Evolutionary conservation across 2,797 vertebrate species (phyloP).

Genomic region (Etheostoma perlongum): DNA sequence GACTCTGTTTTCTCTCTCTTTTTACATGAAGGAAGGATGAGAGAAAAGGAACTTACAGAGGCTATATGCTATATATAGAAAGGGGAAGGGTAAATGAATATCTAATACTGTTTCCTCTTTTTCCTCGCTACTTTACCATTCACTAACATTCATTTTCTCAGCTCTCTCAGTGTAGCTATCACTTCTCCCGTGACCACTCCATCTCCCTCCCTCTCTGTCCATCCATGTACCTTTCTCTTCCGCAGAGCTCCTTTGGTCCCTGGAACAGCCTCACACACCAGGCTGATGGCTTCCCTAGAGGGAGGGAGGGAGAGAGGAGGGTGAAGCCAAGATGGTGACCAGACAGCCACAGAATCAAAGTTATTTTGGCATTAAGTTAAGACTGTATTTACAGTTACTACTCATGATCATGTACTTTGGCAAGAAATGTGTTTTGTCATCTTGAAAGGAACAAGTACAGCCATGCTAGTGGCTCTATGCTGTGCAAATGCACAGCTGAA

Average conservation of each 20-base stretch:
- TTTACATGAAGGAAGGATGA: slow-evolving; percentile 55
- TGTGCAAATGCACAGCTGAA: not conserved
- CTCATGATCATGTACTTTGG: not conserved
- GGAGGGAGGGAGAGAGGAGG: slow-evolving; percentile 50
- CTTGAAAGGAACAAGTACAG: not conserved
- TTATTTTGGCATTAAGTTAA: not conserved
- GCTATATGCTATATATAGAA: slow-evolving; percentile 65
- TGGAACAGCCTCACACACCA: slow-evolving; percentile 95
- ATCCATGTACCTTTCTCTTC: slow-evolving; percentile 93
- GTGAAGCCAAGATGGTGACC: slow-evolving; percentile 47
- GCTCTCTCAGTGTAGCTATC: slow-evolving; percentile 25
- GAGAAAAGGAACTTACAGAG: slow-evolving; percentile 49
- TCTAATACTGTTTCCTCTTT: slow-evolving; percentile 59
- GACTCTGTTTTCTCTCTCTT: slow-evolving; percentile 40
- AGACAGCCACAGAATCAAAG: slow-evolving; percentile 9
- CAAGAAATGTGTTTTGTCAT: not conserved
- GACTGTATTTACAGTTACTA: too few species aligned
- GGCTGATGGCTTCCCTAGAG: slow-evolving; percentile 96
- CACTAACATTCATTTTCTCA: slow-evolving; percentile 41
- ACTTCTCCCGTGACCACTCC: slow-evolving; percentile 73
- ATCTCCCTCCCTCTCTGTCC: slow-evolving; percentile 51
- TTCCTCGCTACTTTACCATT: slow-evolving; percentile 43
- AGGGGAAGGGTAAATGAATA: slow-evolving; percentile 64
- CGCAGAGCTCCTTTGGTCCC: slow-evolving; percentile 95
- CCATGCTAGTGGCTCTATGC: not conserved